These are phyloP conservation scores for Phodopus roborovskii DNA, from an alignment of 2,113 vertebrate genomes.

Conservation along the genomic window DNA sequence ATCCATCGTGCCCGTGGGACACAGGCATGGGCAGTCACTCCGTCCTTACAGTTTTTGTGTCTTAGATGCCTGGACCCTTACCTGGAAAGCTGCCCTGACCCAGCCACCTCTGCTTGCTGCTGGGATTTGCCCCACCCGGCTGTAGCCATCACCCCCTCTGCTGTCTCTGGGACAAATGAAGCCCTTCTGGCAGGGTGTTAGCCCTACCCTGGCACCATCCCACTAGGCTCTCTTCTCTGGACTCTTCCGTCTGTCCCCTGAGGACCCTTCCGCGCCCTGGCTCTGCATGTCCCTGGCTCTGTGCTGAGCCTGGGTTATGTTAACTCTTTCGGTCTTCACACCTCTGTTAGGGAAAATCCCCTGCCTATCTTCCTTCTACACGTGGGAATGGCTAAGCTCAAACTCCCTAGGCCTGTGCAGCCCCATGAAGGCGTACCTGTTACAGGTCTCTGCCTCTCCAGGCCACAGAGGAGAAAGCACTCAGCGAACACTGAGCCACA, in stretches of 20 bases:
- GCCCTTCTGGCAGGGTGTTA: neutral
- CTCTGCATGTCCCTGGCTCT: neutral
- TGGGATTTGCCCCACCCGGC: neutral
- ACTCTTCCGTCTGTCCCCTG: neutral
- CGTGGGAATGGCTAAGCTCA: neutral
- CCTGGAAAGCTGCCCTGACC: neutral
- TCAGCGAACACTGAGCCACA: neutral
- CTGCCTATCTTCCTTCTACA: neutral
- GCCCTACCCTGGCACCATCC: neutral
- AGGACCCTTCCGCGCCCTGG: neutral
- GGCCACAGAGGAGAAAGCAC: neutral
- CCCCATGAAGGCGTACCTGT: neutral
- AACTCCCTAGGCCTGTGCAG: too few species aligned
- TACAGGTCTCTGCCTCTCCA: neutral
- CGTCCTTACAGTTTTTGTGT: neutral
- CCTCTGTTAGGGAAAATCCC: too few species aligned
- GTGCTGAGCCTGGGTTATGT: neutral
- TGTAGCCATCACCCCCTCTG: neutral
- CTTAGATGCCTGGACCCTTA: neutral
- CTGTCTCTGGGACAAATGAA: neutral
- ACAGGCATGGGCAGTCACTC: rapidly evolving
- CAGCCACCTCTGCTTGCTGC: neutral
- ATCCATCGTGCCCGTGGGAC: neutral
- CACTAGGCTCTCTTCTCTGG: too few species aligned
- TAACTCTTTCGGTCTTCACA: neutral